These are phyloP conservation scores for Ptychobarbus kaznakovi DNA, from an alignment of 2,797 vertebrate species.

Conservation along the genomic window DNA sequence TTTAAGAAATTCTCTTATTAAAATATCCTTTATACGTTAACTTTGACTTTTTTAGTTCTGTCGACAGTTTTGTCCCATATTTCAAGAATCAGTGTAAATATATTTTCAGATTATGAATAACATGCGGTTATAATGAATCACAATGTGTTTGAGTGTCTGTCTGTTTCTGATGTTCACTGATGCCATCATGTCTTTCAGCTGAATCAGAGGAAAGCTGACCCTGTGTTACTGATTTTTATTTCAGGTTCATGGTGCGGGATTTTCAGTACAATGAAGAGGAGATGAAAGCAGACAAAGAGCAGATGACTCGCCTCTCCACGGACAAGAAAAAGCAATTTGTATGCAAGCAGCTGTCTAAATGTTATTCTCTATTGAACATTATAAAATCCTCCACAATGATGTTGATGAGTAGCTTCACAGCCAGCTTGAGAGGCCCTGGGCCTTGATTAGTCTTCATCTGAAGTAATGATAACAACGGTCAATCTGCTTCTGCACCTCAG, in stretches of 20 bases:
- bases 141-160: background rate
- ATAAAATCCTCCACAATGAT: conserved; percentile 19
- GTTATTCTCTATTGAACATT: conserved; percentile 27
- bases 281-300: too few species aligned
- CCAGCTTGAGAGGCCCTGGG: background rate
- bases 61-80: background rate
- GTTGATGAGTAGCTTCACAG: conserved; percentile 32
- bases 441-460: conserved; percentile 18
- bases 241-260: conserved; percentile 92
- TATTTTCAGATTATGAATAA: background rate
- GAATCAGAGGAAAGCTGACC: background rate
- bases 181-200: background rate
- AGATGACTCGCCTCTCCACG: conserved; percentile 94
- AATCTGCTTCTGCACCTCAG: conserved; percentile 67
- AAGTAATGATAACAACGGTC: background rate
- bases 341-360: conserved; percentile 54
- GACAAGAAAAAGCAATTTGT: conserved; percentile 99
- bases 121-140: background rate
- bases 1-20: background rate
- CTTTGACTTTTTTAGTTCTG: background rate
- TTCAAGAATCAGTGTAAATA: background rate
- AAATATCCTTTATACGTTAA: background rate
- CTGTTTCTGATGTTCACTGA: background rate
- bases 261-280: conserved; percentile 97
- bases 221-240: conserved; percentile 47